Base-by-base conservation (phyloP, 2,888 invertebrate genomes). In the Cabera pusaria region DNA sequence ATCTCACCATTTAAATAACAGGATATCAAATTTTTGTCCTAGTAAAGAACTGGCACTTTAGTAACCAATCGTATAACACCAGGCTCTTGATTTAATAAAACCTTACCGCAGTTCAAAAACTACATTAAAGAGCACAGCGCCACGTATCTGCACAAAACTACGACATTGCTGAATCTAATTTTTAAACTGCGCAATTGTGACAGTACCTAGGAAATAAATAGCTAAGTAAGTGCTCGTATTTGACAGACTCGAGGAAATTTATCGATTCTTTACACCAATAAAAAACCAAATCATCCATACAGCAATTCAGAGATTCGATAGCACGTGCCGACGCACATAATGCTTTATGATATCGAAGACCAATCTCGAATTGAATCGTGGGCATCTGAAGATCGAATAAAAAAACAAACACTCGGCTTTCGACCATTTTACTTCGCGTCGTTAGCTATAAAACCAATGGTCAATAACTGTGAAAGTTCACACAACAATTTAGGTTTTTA, bases 401-500 rank as follows among this genome's bases (percentile, higher is more conserved):
- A 70, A 71, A 50, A 58, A 50, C 60, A 56, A 54, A 69, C 59
- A 60, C 63, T 64, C 59, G 50, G 52, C 61, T 63, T 57, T 64
- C 57, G 64, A 63, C 62, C 53, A 55, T 60, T 68, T 64, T 58
- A 56, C 51, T 51, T 56, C 48, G 46, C 45, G 43, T 57, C 47
- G 49, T 59, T 56, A 71, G 70, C 72, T 68, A 78, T 83, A 82
- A 83, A 83, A 66, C 61, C 52, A 61, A 70, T 73, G 64, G 56
- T 68, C 77, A 59, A 83, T 77, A 69, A 69, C 81, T 87, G 88
- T 87, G 87, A 87, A 86, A 87, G 86, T 87, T 88, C 87, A 88
- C 88, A 86, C 80, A 76, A 83, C 79, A 84, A 87, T 88, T 84
- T 75, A 73, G 72, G 57, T 71, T 87, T 86, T 88, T 88, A 85